Percentiles rank a stretch among this genome's conserved stretches.
Conservation (phyloP, 1,140 invertebrate genomes). For the Antheraea pernyi region DNA sequence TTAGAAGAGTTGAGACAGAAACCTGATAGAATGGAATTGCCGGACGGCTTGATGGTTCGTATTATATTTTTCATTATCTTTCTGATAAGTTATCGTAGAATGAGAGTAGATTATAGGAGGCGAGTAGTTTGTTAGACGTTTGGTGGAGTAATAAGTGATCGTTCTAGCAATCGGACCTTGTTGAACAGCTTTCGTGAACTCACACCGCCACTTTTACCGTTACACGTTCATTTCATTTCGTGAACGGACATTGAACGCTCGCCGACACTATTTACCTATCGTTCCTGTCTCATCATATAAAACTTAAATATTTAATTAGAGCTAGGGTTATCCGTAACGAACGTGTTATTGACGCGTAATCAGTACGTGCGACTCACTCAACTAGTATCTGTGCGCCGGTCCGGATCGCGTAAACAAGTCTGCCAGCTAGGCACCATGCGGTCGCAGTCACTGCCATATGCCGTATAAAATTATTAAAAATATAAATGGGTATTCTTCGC, state of each 20-base stretch:
- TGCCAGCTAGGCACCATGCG: slow-evolving; percentile 76
- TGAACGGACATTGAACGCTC: slow-evolving; percentile 54
- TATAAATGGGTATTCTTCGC: slow-evolving; percentile 7
- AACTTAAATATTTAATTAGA: slow-evolving; percentile 43
- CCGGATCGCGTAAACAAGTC: slow-evolving; percentile 54
- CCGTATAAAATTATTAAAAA: slow-evolving; percentile 35
- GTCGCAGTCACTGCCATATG: slow-evolving; percentile 63
- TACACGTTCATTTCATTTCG: slow-evolving; percentile 72
- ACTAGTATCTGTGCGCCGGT: slow-evolving; percentile 28
- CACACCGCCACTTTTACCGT: slow-evolving; percentile 75
- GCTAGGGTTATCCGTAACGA: slow-evolving; percentile 33
- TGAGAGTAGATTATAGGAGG: slow-evolving; percentile 14
- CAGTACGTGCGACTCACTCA: slow-evolving; percentile 23
- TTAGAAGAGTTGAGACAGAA: slow-evolving; percentile 41
- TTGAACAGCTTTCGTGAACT: slow-evolving; percentile 69
- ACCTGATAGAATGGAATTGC: slow-evolving; percentile 57
- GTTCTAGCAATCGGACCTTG: slow-evolving; percentile 51
- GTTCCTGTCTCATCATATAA: slow-evolving; percentile 41
- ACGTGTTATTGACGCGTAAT: slow-evolving; percentile 23
- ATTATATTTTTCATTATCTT: slow-evolving; percentile 41
- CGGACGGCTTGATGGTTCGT: slow-evolving; percentile 63
- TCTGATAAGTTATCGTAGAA: slow-evolving; percentile 55
- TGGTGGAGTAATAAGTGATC: slow-evolving; percentile 63
- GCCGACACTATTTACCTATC: slow-evolving; percentile 30
- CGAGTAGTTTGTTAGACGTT: slow-evolving; percentile 48